A percentile compares a stretch with the other conserved stretches of the same genome.
Evolutionary conservation across 2,888 invertebrate species (phyloP).

Genomic region (Bugula neritina): DNA sequence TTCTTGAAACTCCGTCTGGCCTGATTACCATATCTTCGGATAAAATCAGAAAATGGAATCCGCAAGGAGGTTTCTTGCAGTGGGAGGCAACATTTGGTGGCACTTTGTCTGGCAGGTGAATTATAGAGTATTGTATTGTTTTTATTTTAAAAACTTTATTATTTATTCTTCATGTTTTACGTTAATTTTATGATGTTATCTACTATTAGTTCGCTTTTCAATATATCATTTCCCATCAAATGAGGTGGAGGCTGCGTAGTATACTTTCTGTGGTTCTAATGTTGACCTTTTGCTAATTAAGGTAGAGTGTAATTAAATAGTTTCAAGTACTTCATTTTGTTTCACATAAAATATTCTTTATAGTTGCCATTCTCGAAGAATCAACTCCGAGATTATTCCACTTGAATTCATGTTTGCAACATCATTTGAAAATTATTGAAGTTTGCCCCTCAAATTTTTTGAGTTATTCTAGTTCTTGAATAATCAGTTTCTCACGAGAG

Average conservation of each 20-base stretch:
- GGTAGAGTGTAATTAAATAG: background rate
- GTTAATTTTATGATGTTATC: background rate
- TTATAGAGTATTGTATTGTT: too few relatives aligned
- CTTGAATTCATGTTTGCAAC: too few relatives aligned
- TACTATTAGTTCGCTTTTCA: too few relatives aligned
- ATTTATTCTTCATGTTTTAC: background rate
- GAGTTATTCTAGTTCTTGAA: too few relatives aligned
- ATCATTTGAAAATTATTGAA: too few relatives aligned
- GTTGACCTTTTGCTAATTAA: background rate
- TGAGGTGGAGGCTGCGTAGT: too few relatives aligned
- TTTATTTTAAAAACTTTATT: too few relatives aligned
- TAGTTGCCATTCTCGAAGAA: background rate
- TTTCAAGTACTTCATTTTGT: background rate
- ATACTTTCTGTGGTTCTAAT: background rate
- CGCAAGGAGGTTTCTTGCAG: background rate
- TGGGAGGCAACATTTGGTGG: slow-evolving; percentile 13
- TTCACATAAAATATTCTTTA: background rate
- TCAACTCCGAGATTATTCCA: background rate
- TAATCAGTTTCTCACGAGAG: too few relatives aligned
- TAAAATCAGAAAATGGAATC: slow-evolving; percentile 14
- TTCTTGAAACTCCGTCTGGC: background rate
- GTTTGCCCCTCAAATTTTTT: too few relatives aligned
- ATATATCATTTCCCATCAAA: too few relatives aligned
- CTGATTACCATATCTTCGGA: slow-evolving; percentile 14
- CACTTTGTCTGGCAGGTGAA: background rate